Base-by-base conservation (phyloP, 2,797 vertebrate species). In the Microcaecilia unicolor region DNA sequence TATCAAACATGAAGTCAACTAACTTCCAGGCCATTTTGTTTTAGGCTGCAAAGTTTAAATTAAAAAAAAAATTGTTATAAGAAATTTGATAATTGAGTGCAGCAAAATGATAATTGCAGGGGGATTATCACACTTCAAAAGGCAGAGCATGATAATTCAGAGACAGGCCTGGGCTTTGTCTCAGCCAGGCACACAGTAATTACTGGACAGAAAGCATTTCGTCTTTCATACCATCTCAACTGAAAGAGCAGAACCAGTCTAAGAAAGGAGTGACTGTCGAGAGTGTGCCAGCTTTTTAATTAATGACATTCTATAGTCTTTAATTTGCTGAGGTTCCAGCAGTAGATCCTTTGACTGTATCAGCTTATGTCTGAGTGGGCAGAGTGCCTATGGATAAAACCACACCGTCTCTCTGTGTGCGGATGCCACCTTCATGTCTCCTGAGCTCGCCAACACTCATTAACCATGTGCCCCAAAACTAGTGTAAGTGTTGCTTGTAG, bases 131-230 rank as follows among this genome's bases (percentile, higher is more conserved):
- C 50, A 34, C 27, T 59, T 31, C 45, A 37, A 57, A 48, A 3
- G 8, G 9, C 40, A 13, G 40, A 9, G 43, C 31, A 26, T 7
- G 47, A 27, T 60, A 27, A 60, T 65, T 44, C 44, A 41, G 61
- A 59, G 48, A 40, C 55, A 55, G 54, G 37, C 40, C 37, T 20
- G 33, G 16, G 50, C 58, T 58, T 62, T 62, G 48, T 65, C 45
- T 57, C 42, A 18, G 37, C 50, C 50, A 51, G 55, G 58, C 58
- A 42, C 24, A 19, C 39, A 62, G 50, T 57, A 50, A 62, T 65
- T 50, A 60, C 50, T 46, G 55, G 52, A 53, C 48, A 48, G 37
- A 60, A 68, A 52, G 50, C 48, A 2, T 57, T 59, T 37, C 45
- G 42, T 48, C 48, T 41, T 25, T n/a, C 50, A 55, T 50, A 5